Conservation (phyloP, 2,888 invertebrate species). For the Catocala sponsa region DNA sequence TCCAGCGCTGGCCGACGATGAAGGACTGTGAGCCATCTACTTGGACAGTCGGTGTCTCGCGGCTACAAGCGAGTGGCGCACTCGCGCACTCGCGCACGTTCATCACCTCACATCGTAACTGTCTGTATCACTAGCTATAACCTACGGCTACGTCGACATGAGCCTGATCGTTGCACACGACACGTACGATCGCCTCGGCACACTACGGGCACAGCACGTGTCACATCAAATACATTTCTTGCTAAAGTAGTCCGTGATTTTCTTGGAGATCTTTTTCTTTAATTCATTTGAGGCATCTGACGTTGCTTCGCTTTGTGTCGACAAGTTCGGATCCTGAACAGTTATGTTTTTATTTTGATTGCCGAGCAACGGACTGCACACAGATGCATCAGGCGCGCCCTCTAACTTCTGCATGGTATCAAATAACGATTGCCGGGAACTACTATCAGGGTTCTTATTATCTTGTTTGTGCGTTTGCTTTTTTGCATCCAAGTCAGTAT, state of each 20-base stretch:
- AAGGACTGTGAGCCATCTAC: too few species aligned
- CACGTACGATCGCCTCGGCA: neutral
- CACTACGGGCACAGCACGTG: constrained; percentile 5
- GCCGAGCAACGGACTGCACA: constrained; percentile 54
- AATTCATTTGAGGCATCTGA: constrained; percentile 60
- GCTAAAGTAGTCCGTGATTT: constrained; percentile 81
- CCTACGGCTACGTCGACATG: too few species aligned
- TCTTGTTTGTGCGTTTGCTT: constrained; percentile 10
- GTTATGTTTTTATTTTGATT: constrained; percentile 30
- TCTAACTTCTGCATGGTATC: constrained; percentile 43
- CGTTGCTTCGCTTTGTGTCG: constrained; percentile 45
- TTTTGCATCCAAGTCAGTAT: constrained; percentile 33
- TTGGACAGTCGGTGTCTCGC: too few species aligned
- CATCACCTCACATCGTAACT: too few species aligned
- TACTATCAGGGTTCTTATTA: constrained; percentile 1
- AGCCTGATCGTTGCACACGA: too few species aligned
- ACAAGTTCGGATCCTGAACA: constrained; percentile 24
- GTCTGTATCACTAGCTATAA: too few species aligned
- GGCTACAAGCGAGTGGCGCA: too few species aligned
- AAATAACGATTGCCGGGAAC: constrained; percentile 30
- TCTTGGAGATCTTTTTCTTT: constrained; percentile 71
- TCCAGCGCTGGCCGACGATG: too few species aligned
- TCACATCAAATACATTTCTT: constrained; percentile 65
- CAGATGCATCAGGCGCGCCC: constrained; percentile 52
- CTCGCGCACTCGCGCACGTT: too few species aligned